These are phyloP conservation scores for Notolabrus celidotus DNA, from an alignment of 2,797 vertebrate species.

Conservation along the genomic window DNA sequence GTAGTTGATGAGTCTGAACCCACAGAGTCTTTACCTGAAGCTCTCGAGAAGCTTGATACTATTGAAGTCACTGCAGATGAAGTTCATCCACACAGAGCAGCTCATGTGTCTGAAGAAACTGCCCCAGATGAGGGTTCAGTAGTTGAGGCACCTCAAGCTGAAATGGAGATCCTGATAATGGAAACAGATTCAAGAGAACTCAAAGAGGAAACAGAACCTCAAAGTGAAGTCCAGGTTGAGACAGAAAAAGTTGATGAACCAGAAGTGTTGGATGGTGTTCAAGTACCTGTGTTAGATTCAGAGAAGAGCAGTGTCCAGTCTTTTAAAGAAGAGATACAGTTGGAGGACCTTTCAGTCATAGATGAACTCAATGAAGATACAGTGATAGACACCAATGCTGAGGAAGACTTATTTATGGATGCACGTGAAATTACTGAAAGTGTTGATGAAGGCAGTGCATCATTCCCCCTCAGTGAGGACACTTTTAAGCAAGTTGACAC, in stretches of 20 bases:
- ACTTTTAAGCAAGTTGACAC: not conserved
- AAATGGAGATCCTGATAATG: conserved; percentile 25
- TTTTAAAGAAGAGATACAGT: not conserved
- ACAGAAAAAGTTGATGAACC: conserved; percentile 15
- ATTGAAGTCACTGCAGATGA: conserved; percentile 60
- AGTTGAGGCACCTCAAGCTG: conserved; percentile 8
- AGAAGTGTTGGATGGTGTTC: not conserved
- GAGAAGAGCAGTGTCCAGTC: not conserved
- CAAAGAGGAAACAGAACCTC: not conserved
- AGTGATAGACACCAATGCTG: not conserved
- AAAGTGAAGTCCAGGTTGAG: not conserved
- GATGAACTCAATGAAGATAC: conserved; percentile 27
- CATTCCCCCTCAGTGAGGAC: not conserved
- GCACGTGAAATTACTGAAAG: not conserved
- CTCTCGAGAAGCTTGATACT: conserved; percentile 54
- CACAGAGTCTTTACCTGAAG: conserved; percentile 66
- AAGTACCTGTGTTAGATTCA: not conserved
- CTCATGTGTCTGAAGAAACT: conserved; percentile 11
- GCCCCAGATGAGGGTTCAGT: conserved; percentile 9
- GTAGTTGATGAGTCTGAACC: conserved; percentile 65
- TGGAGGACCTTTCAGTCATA: not conserved
- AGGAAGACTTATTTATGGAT: not conserved
- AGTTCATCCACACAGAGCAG: conserved; percentile 47
- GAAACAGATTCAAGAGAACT: conserved; percentile 14
- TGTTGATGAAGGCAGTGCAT: not conserved